Evolutionary conservation across 2,113 vertebrate species (phyloP), one percentile per base, ranked within the genome.

Genomic region (Vanacampus margaritifer): DNA sequence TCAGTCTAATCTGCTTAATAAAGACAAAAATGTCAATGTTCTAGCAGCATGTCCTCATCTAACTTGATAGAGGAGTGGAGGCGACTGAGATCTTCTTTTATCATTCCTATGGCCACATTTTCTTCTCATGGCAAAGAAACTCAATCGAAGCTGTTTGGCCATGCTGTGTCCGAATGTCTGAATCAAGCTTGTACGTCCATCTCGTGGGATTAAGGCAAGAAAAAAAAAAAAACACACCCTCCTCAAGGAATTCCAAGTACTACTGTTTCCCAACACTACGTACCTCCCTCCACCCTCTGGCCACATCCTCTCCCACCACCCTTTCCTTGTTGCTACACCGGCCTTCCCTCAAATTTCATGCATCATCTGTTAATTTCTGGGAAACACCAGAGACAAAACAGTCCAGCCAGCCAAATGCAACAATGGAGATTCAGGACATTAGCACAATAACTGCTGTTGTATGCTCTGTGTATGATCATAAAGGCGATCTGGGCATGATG

Each of bases 321-420:
- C 60, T 64, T 66, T 43, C n/a, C 23, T 54, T 68, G 13, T 77
- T 65, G 0, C 68, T 19, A 39, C 0, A 46, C 80, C 78, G 73
- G 53, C 46, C 65, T 81, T 82, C 62, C 68, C 75, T 85, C 17
- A 21, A 81, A 84, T 84, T 86, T 79, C 76, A 67, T 6, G 54
- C 77, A 82, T 84, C 77, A 82, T 84, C 73, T 82, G 83, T 65
- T 80, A 66, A 73, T 84, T 88, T 88, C 79, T 84, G 71, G 83
- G 84, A 90, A 89, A 79, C 84, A 73, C 83, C 79, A 71, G 70
- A 37, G 56, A 43, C 68, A 53, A 68, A 53, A 70, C 32, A 39
- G 66, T 86, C 67, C 70, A 68, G 68, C 68, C 64, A 57, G 68
- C 66, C 68, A 37, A 74, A 81, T 68, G 58, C 83, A 83, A 87